Percentiles rank a stretch among this genome's conserved stretches.
Evolutionary conservation across 2,113 vertebrate species (phyloP).

Genomic region (Phainopepla nitens): DNA sequence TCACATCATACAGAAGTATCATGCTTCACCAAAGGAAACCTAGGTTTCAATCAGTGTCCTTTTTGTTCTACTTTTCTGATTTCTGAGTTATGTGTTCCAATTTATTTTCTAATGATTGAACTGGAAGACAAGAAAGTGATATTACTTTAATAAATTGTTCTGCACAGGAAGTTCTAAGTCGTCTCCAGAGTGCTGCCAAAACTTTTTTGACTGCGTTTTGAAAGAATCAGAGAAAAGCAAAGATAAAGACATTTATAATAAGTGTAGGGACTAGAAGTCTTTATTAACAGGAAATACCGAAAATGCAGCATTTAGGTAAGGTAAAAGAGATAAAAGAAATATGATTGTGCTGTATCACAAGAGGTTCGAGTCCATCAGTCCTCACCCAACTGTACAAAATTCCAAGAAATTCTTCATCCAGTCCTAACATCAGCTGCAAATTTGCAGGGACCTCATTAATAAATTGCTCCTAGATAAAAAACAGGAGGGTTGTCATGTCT

Average conservation of each 20-base stretch:
- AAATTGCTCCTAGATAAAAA: not conserved
- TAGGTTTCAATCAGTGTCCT: not conserved
- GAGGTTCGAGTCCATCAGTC: not conserved
- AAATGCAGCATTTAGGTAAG: not conserved
- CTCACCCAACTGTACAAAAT: not conserved
- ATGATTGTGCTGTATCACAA: not conserved
- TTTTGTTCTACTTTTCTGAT: not conserved
- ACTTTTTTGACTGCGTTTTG: not conserved
- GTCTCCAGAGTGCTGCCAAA: not conserved
- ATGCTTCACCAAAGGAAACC: not conserved
- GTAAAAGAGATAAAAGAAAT: not conserved
- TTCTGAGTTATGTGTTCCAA: not conserved
- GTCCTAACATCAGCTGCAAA: not conserved
- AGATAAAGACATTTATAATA: no score
- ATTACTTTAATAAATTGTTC: not conserved
- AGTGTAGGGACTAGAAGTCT: not conserved
- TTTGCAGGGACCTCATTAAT: not conserved
- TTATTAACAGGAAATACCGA: not conserved
- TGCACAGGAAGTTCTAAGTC: not conserved
- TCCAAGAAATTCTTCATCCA: not conserved
- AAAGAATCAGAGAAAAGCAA: not conserved
- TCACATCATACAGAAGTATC: not conserved
- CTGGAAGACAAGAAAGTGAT: not conserved
- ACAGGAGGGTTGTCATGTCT: accelerated
- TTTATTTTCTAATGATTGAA: not conserved